These are phyloP conservation scores for Elegia similella DNA, from an alignment of 2,888 invertebrate genomes.

Conservation along the genomic window DNA sequence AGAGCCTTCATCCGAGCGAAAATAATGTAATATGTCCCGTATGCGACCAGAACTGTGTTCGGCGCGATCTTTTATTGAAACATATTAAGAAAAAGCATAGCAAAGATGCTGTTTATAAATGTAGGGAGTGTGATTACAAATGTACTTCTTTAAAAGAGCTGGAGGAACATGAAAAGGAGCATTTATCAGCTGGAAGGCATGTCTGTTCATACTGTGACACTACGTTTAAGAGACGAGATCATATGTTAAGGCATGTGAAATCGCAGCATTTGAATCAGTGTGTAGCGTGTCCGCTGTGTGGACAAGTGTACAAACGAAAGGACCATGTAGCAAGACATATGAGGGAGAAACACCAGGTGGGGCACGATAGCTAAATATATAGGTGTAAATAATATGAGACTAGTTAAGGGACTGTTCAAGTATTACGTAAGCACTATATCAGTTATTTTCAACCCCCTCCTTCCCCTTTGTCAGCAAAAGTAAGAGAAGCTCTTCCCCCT, in stretches of 20 bases:
- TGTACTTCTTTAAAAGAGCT: constrained; percentile 33
- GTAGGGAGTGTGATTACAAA: constrained; percentile 42
- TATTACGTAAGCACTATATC: too few species aligned
- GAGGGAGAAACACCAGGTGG: constrained; percentile 54
- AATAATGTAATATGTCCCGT: constrained; percentile 44
- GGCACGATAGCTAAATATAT: constrained; percentile 32
- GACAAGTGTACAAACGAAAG: constrained; percentile 48
- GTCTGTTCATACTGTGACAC: constrained; percentile 45
- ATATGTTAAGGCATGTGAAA: constrained; percentile 55
- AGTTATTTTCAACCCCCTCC: too few species aligned
- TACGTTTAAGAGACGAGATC: constrained; percentile 53
- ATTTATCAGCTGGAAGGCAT: constrained; percentile 38
- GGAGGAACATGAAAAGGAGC: constrained; percentile 44
- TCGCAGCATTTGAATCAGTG: constrained; percentile 48
- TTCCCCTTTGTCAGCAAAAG: too few species aligned
- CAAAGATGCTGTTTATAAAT: constrained; percentile 35
- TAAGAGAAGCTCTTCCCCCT: too few species aligned
- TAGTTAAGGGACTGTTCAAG: too few species aligned
- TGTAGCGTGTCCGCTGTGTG: constrained; percentile 47
- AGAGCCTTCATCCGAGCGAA: constrained; percentile 40
- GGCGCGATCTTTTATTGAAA: constrained; percentile 40
- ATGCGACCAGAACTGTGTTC: constrained; percentile 42
- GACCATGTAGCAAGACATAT: constrained; percentile 56
- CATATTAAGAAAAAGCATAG: constrained; percentile 47
- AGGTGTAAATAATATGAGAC: constrained; percentile 27